A percentile compares a stretch with the other conserved stretches of the same genome.
Evolutionary conservation across 1,140 invertebrate species (phyloP).

Genomic region (Cephus cinctus): DNA sequence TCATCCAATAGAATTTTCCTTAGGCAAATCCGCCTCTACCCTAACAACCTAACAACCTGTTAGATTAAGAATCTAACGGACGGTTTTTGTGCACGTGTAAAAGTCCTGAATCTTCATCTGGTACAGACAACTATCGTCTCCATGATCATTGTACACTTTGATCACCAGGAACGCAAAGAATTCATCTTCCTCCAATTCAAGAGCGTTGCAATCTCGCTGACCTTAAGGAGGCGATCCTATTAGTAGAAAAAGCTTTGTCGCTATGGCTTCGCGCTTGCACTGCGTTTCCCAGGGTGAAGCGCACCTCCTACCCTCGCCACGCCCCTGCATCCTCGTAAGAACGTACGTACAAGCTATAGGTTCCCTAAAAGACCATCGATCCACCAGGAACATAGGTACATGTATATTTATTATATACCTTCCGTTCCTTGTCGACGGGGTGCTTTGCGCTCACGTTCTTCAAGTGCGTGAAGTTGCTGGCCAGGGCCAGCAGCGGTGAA

Average conservation of each 20-base stretch:
- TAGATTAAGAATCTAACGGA: neutral
- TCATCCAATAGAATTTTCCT: neutral
- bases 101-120: no score
- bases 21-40: neutral
- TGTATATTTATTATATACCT: constrained; percentile 38
- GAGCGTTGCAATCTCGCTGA: no score
- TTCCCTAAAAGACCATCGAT: constrained; percentile 1
- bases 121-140: no score
- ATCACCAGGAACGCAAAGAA: no score
- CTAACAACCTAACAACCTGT: neutral
- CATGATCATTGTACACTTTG: no score
- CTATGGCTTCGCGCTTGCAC: constrained; percentile 32
- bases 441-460: constrained; percentile 55
- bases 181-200: no score
- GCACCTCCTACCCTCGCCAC: neutral
- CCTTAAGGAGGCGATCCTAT: constrained; percentile 35
- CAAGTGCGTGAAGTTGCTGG: constrained; percentile 61
- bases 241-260: constrained; percentile 23
- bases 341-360: constrained; percentile 6
- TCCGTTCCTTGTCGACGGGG: constrained; percentile 55
- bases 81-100: neutral
- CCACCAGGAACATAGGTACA: neutral
- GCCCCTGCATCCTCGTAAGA: neutral
- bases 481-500: constrained; percentile 62
- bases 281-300: neutral